Percentiles rank a stretch among this genome's conserved stretches.
phyloP scores from a whole-genome alignment of 2,888 invertebrate genomes.

The Coecobrya sp. region DNA sequence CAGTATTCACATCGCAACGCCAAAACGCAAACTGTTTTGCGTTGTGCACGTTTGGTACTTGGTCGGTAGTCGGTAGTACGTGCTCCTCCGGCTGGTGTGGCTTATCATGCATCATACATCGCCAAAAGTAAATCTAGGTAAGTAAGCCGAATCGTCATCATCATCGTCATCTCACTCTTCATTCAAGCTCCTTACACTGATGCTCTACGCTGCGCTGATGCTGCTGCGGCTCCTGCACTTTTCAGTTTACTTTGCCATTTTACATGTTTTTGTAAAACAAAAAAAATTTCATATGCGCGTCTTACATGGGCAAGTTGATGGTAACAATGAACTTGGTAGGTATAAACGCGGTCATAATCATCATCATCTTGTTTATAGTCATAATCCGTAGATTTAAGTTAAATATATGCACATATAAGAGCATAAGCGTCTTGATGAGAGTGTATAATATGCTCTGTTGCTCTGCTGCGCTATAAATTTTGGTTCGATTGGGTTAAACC shows the following conservation, averaged over 20 bases:
- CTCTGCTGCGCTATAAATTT: background rate
- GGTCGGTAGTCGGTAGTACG: background rate
- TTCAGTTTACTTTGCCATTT: background rate
- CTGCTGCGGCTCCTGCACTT: background rate
- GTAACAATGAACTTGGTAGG: slow-evolving; percentile 52
- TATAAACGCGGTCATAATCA: slow-evolving; percentile 45
- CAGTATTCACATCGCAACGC: background rate
- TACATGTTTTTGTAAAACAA: background rate
- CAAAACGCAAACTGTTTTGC: background rate
- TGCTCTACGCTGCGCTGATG: background rate
- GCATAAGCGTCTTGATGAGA: background rate
- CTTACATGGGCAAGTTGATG: background rate
- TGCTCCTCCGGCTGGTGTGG: background rate
- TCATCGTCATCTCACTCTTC: background rate
- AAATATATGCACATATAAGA: background rate
- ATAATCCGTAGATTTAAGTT: background rate
- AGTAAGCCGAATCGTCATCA: slow-evolving; percentile 68
- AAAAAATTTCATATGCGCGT: too few relatives aligned
- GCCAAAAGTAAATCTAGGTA: slow-evolving; percentile 74
- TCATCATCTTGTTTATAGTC: background rate
- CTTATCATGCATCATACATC: slow-evolving; percentile 31
- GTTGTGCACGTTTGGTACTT: background rate
- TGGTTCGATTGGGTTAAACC: slow-evolving; percentile 24
- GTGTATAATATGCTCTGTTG: too few relatives aligned
- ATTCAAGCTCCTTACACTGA: background rate